phyloP scores from a whole-genome alignment of 2,888 invertebrate genomes.

The Argyresthia goedartella region DNA sequence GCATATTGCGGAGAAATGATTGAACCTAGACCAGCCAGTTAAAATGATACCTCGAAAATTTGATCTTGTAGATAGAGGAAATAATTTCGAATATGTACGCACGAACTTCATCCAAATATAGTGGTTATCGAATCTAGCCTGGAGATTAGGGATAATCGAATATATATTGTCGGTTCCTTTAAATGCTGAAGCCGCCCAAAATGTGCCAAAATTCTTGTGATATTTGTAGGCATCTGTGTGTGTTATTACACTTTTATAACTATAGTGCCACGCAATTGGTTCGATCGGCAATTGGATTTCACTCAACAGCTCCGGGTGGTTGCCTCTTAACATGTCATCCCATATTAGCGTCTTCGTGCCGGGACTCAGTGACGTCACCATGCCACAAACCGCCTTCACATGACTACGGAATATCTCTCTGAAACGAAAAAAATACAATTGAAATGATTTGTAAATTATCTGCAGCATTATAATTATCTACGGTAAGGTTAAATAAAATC shows the following conservation, averaged over 20 bases:
- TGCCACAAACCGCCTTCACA: conserved; percentile 9
- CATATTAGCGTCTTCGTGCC: conserved; percentile 76
- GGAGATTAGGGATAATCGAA: conserved; percentile 65
- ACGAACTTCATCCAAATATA: conserved; percentile 74
- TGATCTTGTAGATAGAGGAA: not conserved
- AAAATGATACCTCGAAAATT: conserved; percentile 75
- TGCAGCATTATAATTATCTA: too few relatives aligned
- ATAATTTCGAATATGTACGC: conserved; percentile 37
- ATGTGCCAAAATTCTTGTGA: conserved; percentile 66
- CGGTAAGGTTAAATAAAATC: too few relatives aligned
- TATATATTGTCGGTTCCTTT: conserved; percentile 79
- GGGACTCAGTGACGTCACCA: conserved; percentile 57
- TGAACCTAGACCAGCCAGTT: conserved; percentile 81
- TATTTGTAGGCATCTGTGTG: conserved; percentile 28
- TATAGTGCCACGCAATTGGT: conserved; percentile 77
- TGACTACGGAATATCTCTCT: too few relatives aligned
- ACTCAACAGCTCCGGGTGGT: not conserved
- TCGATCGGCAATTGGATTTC: conserved; percentile 19
- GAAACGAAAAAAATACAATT: too few relatives aligned
- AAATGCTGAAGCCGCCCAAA: conserved; percentile 88
- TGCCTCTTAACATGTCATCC: conserved; percentile 83
- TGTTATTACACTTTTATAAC: conserved; percentile 29
- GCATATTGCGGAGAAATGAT: conserved; percentile 75
- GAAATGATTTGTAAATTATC: too few relatives aligned
- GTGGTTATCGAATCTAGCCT: conserved; percentile 79